Conservation (phyloP, 2,888 invertebrate genomes). For the Cyaniris semiargus region DNA sequence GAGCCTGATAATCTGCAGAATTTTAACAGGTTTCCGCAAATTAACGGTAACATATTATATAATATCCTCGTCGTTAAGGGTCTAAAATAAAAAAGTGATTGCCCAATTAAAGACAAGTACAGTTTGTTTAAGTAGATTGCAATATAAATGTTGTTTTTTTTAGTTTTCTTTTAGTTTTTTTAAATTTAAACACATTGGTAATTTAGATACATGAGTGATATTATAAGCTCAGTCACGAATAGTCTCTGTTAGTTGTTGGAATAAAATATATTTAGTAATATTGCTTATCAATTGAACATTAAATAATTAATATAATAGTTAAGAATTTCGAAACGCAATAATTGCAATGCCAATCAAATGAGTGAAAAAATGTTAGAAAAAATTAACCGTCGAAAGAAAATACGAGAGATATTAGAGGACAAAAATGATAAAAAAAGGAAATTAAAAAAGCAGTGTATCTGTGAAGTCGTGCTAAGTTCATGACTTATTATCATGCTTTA, state of each 20-base stretch:
- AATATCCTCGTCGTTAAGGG: neutral
- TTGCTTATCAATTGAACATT: neutral
- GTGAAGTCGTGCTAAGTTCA: neutral
- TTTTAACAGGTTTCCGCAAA: no score
- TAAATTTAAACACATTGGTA: no score
- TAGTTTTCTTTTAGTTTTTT: no score
- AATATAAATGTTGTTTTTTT: no score
- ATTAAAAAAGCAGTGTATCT: constrained; percentile 4
- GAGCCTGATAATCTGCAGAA: no score
- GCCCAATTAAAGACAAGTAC: neutral
- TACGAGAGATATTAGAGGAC: neutral
- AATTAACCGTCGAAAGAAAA: neutral
- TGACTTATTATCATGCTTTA: neutral
- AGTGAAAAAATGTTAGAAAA: neutral
- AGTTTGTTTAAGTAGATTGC: no score
- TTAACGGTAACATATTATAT: no score
- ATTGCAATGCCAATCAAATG: constrained; percentile 1
- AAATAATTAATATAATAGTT: neutral
- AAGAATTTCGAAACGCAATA: neutral
- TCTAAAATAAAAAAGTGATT: neutral
- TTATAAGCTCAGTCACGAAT: no score
- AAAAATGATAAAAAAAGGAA: neutral
- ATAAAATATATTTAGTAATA: neutral
- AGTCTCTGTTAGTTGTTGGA: neutral
- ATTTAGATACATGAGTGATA: no score